Evolutionary conservation across 64 coral and sea anemone species (phyloP).

Genomic region (Orbicella faveolata): DNA sequence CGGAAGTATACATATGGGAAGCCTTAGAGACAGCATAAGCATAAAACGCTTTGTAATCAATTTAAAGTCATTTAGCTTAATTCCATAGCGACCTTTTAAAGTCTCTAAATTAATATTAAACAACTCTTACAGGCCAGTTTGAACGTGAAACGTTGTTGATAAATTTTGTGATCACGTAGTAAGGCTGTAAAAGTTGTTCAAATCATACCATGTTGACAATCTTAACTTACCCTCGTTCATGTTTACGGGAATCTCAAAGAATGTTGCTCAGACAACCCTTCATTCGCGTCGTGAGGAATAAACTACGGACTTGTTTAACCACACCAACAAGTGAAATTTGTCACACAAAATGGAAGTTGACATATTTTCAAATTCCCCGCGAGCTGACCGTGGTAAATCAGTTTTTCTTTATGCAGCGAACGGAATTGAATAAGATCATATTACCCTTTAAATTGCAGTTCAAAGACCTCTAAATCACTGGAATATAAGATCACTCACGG

Average conservation of each 20-base stretch:
- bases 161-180: no score
- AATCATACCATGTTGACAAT: not conserved
- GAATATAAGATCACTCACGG: not conserved
- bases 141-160: no score
- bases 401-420: not conserved
- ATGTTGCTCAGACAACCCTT: not conserved
- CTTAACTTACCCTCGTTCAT: slow-evolving; percentile 21
- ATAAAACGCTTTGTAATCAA: no score
- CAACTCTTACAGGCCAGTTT: no score
- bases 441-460: not conserved
- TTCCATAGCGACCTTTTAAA: no score
- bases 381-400: slow-evolving; percentile 3
- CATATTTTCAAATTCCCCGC: slow-evolving; percentile 58
- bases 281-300: not conserved
- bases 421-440: not conserved
- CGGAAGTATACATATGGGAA: no score
- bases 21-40: no score
- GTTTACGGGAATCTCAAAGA: not conserved
- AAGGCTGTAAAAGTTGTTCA: not conserved
- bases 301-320: not conserved
- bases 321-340: not conserved
- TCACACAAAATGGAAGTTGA: not conserved
- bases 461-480: not conserved
- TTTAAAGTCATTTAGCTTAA: no score
- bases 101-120: no score